Base-by-base conservation (phyloP, 2,113 vertebrate genomes). In the Dromaius novaehollandiae region DNA sequence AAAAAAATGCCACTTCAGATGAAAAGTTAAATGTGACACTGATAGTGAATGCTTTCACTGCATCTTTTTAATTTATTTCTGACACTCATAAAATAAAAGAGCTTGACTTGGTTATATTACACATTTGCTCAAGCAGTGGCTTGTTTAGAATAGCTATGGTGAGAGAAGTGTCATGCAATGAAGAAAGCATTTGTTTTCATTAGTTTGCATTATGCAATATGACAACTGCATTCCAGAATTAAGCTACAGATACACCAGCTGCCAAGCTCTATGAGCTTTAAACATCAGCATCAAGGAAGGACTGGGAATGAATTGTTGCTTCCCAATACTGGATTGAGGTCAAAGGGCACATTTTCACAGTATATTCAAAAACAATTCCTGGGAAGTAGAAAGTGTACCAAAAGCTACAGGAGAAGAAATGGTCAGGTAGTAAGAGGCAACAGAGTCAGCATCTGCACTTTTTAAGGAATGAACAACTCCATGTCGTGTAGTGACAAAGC, bases 151-250 rank as follows among this genome's bases (percentile, higher is more conserved):
- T 48, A 88, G 44, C 78, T 70, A 34, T 40, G 22, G 82, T 38
- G 34, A 84, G 32, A 86, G 20, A 90, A 86, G 48, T n/a, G 34
- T 68, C 79, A 56, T 24, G 70, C 91, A 64, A 30, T 34, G 58
- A 89, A 89, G 78, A 82, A 24, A 79, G 9, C 44, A 46, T 88
- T 88, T 93, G 64, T 85, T 93, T 93, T 92, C 65, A 46, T 86
- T 83, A 63, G 55, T 81, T 82, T 75, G n/a, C 63, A 86, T 89
- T 93, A 68, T 7, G 46, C 86, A 93, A 63, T 34, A 30, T 2
- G 21, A 85, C 66, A 87, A 76, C 9, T 76, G 36, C 71, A 24
- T 82, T 91, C 87, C 63, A 44, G 90, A 93, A 88, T 74, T 63
- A 74, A 93, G 73, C 50, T 86, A 86, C 50, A 95, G 55, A 70